Percentiles rank a stretch among this genome's conserved stretches.
Conservation (phyloP, 2,888 invertebrate genomes). For the Cyclophora albipunctata region DNA sequence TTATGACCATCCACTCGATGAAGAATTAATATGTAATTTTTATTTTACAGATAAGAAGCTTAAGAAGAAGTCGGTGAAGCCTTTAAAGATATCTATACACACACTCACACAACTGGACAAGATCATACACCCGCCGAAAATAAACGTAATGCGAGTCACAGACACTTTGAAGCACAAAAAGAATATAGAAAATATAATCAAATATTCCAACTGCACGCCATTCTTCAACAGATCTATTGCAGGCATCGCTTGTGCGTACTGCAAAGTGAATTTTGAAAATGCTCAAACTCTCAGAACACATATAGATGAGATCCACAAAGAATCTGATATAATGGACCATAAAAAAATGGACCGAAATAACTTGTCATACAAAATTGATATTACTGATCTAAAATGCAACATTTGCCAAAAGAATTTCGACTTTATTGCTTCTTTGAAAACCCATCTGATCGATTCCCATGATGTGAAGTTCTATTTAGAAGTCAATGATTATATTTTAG, state of each 20-base stretch:
- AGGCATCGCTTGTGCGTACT: conserved; percentile 54
- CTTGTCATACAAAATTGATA: conserved; percentile 57
- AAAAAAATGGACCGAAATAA: conserved; percentile 49
- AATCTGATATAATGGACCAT: conserved; percentile 33
- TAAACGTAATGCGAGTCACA: conserved; percentile 23
- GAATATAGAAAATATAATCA: conserved; percentile 50
- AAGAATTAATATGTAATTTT: no score
- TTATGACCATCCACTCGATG: no score
- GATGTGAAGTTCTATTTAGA: conserved; percentile 50
- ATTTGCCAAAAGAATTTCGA: conserved; percentile 35
- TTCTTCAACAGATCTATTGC: conserved; percentile 52
- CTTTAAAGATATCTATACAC: conserved; percentile 37
- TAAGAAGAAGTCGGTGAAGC: conserved; percentile 23
- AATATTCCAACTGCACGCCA: conserved; percentile 58
- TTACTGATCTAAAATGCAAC: conserved; percentile 49
- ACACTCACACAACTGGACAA: conserved; percentile 32
- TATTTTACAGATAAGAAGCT: conserved; percentile 33
- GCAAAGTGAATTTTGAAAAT: conserved; percentile 39
- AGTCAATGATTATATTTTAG: conserved; percentile 50
- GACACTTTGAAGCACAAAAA: conserved; percentile 46
- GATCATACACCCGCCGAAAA: conserved; percentile 23
- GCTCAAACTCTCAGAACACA: conserved; percentile 37
- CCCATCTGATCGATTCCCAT: conserved; percentile 44
- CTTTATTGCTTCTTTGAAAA: conserved; percentile 38
- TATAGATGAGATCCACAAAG: conserved; percentile 30